Evolutionary conservation across 2,797 vertebrate species (phyloP).

Genomic region (Sebastes steindachneri): DNA sequence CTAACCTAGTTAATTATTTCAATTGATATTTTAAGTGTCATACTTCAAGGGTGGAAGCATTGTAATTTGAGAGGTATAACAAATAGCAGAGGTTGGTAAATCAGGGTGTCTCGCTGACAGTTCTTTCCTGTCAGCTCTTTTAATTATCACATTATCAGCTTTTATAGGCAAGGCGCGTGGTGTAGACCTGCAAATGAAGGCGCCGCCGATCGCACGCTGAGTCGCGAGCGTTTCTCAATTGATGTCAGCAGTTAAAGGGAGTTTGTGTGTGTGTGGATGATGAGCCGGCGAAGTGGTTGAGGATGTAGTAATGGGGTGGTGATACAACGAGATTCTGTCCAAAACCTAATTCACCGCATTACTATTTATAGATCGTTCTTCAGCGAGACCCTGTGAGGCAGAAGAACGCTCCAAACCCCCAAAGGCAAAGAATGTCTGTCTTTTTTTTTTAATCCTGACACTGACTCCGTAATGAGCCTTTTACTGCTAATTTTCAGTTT

Average conservation of each 20-base stretch:
- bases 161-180: slow-evolving; percentile 87
- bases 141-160: slow-evolving; percentile 99
- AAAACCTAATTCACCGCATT: not conserved
- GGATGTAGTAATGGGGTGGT: slow-evolving; percentile 5
- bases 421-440: not conserved
- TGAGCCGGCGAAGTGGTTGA: slow-evolving; percentile 41
- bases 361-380: not conserved
- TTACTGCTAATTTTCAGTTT: slow-evolving; percentile 42
- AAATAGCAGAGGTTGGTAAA: slow-evolving; percentile 77
- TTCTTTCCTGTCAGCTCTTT: slow-evolving; percentile 93
- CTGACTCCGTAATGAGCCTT: slow-evolving; percentile 52
- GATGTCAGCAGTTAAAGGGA: slow-evolving; percentile 73
- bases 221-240: slow-evolving; percentile 79
- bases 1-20: slow-evolving; percentile 57
- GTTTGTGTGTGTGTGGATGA: slow-evolving; percentile 43
- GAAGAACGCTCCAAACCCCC: not conserved
- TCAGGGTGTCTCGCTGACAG: slow-evolving; percentile 85
- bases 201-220: slow-evolving; percentile 84
- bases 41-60: slow-evolving; percentile 50
- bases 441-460: slow-evolving; percentile 10
- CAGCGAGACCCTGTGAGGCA: not conserved
- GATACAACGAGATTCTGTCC: slow-evolving; percentile 1
- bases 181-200: slow-evolving; percentile 88
- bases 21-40: slow-evolving; percentile 60
- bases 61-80: slow-evolving; percentile 65